Evolutionary conservation across 2,797 vertebrate species (phyloP).

Genomic region (Mormyrus proboscirostris): DNA sequence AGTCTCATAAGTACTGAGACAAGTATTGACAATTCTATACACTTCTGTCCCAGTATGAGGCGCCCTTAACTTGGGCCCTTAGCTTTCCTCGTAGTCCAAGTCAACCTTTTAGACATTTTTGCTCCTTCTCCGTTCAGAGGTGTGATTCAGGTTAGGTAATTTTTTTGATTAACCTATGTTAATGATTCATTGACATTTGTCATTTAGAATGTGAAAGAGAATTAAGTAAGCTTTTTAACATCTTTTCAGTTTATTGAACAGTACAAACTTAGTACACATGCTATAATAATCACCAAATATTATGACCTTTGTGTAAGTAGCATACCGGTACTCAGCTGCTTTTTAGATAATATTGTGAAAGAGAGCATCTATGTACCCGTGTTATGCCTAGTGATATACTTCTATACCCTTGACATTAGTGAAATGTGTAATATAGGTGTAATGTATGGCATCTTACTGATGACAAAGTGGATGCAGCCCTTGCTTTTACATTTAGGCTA

Average conservation of each 20-base stretch:
- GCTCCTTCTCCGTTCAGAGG: background rate
- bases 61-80: background rate
- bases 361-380: background rate
- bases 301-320: background rate
- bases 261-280: background rate
- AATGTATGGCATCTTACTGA: background rate
- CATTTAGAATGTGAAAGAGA: slow-evolving; percentile 1
- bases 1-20: background rate
- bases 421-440: background rate
- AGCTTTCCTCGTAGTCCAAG: background rate
- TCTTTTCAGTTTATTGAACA: background rate
- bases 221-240: background rate
- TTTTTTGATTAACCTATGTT: background rate
- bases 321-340: background rate
- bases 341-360: background rate
- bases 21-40: background rate
- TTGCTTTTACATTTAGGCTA: background rate
- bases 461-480: background rate
- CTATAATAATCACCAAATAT: background rate
- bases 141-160: background rate
- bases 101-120: background rate
- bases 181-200: background rate
- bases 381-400: background rate
- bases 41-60: background rate
- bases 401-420: background rate